Percentiles rank a stretch among this genome's conserved stretches.
Conservation (phyloP, 1,140 invertebrate genomes). For the Rhynchophorus ferrugineus region DNA sequence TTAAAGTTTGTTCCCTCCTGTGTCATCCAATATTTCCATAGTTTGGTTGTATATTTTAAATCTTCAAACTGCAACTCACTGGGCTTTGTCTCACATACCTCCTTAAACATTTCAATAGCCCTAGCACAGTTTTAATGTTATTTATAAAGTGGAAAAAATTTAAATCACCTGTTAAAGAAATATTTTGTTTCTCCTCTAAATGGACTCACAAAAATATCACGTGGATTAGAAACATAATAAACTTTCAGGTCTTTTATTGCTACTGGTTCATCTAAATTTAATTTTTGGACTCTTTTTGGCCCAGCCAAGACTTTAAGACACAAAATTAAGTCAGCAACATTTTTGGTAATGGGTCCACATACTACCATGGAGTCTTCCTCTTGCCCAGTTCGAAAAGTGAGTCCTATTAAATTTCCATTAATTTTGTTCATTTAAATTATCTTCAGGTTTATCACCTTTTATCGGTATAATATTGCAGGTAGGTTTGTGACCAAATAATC, state of each 20-base stretch:
- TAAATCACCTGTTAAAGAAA: conserved; percentile 48
- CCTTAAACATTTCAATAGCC: conserved; percentile 26
- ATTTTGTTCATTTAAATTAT: no score
- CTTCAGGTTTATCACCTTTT: no score
- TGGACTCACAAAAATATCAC: conserved; percentile 60
- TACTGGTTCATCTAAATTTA: conserved; percentile 47
- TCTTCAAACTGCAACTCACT: conserved; percentile 47
- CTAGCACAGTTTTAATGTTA: conserved; percentile 17
- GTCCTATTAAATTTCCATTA: conserved; percentile 46
- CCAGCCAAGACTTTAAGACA: conserved; percentile 57
- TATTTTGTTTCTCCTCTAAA: conserved; percentile 57
- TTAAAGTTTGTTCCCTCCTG: conserved; percentile 57
- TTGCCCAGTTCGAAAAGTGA: conserved; percentile 52
- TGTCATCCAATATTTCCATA: conserved; percentile 71
- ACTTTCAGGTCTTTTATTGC: conserved; percentile 63
- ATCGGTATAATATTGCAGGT: conserved; percentile 42
- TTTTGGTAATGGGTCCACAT: conserved; percentile 72
- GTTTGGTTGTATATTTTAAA: conserved; percentile 52
- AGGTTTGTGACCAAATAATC: conserved; percentile 88
- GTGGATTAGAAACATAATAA: conserved; percentile 68
- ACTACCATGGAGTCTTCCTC: conserved; percentile 54
- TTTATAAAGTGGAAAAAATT: background rate
- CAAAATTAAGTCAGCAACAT: conserved; percentile 66
- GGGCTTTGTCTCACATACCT: conserved; percentile 26
- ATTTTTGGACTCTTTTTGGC: conserved; percentile 41